Percentiles rank a stretch among this genome's conserved stretches.
Evolutionary conservation across 1,140 invertebrate genomes (phyloP).

Genomic region (Geopemphigus sp.): DNA sequence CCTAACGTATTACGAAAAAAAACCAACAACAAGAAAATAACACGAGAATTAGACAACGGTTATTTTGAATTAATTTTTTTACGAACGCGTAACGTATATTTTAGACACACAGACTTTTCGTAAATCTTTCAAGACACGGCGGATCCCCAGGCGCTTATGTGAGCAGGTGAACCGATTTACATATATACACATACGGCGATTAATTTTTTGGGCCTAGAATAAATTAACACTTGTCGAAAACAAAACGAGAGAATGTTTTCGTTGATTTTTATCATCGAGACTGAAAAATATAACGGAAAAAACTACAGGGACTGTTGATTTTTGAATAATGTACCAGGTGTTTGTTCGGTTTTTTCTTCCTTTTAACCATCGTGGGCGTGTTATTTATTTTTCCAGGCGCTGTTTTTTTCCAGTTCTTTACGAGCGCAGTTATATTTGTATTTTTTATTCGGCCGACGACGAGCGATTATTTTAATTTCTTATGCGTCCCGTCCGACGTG

Average conservation of each 20-base stretch:
- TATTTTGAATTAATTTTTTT: slow-evolving; percentile 1
- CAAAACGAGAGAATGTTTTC: slow-evolving; percentile 24
- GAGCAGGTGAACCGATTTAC: slow-evolving; percentile 41
- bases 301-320: slow-evolving; percentile 25
- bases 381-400: slow-evolving; percentile 28
- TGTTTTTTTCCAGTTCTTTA: background rate
- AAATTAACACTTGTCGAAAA: slow-evolving; percentile 45
- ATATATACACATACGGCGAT: background rate
- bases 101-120: background rate
- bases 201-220: slow-evolving; percentile 13
- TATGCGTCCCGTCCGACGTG: background rate
- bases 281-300: background rate
- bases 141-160: background rate
- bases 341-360: slow-evolving; percentile 19
- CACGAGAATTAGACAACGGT: slow-evolving; percentile 1
- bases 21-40: slow-evolving; percentile 12
- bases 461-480: slow-evolving; percentile 38
- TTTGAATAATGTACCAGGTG: background rate
- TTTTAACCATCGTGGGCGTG: slow-evolving; percentile 2
- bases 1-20: background rate
- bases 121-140: slow-evolving; percentile 9
- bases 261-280: slow-evolving; percentile 41
- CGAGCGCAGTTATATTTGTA: slow-evolving; percentile 22
- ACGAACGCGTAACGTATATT: slow-evolving; percentile 4
- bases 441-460: background rate